These are phyloP conservation scores for Xiphydria camelus DNA, from an alignment of 2,888 invertebrate species.

Conservation along the genomic window DNA sequence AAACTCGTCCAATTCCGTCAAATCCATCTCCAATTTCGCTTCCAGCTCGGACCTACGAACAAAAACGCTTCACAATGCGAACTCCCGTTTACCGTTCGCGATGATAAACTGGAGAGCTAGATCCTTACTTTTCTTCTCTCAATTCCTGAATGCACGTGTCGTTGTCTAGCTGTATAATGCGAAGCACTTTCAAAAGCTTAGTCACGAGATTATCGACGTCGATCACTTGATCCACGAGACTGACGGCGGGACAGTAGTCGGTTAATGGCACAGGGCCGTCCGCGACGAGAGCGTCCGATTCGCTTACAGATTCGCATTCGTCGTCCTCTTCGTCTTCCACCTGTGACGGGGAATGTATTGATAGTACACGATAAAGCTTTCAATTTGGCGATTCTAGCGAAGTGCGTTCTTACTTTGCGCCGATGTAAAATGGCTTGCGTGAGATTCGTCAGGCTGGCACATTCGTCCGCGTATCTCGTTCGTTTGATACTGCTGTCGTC, in stretches of 20 bases:
- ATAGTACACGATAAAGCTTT: too few species aligned
- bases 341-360: too few species aligned
- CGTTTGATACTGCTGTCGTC: conserved; percentile 40
- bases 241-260: conserved; percentile 63
- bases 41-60: conserved; percentile 45
- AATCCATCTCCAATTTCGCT: conserved; percentile 42
- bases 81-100: too few species aligned
- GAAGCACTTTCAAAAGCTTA: conserved; percentile 71
- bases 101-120: too few species aligned
- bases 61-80: too few species aligned
- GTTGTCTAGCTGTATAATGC: conserved; percentile 74
- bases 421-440: conserved; percentile 77
- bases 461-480: conserved; percentile 61
- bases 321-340: conserved; percentile 54
- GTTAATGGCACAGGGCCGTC: conserved; percentile 52
- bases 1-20: conserved; percentile 38
- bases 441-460: conserved; percentile 69
- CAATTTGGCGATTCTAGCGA: too few species aligned
- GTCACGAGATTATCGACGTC: conserved; percentile 76
- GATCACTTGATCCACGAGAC: conserved; percentile 73
- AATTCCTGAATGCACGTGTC: conserved; percentile 69
- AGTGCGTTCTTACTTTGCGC: conserved; percentile 61
- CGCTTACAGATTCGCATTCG: conserved; percentile 52
- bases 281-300: conserved; percentile 59
- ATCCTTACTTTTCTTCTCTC: conserved; percentile 66